Evolutionary conservation across 2,797 vertebrate species (phyloP), one percentile per base, ranked within the genome.

Genomic region (Arnoldichthys spilopterus): DNA sequence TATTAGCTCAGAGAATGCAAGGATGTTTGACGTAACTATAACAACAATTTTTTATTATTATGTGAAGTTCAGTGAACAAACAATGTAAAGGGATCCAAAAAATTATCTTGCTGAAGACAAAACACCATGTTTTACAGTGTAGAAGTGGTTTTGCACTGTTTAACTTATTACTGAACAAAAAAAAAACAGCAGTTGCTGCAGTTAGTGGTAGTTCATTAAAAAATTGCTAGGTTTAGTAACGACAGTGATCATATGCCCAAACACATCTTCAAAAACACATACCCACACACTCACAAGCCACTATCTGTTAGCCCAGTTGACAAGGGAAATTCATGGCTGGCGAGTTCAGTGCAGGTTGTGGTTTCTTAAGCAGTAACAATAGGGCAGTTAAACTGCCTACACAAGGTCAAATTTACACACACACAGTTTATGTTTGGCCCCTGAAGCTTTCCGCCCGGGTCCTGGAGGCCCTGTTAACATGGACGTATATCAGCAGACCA

Each of bases 321-420:
- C 79, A 73, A 47, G 18, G 26, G 32, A 75, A 82, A 85, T 82
- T 85, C 71, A 80, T 78, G 77, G 74, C 49, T 20, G 64, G 74
- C 40, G 34, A 72, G 58, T 67, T 58, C 26, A 59, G 56, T 34
- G 32, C 12, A 53, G 13, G 45, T 72, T 74, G 59, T 54, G 58
- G 76, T 84, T 76, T 83, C 28, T 82, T 83, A 85, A 87, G 87
- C 67, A 86, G 84, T 88, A 94, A 93, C 93, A 94, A 94, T 91
- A 87, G 88, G 84, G 87, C 87, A 80, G 89, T 94, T 92, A 94
- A 94, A 76, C 91, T 93, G 93, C 93, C 92, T 83, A 40, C 68
- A 66, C 79, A n/a, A 84, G 81, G 64, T 77, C 73, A 77, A 88
- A 94, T 93, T 93, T 92, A 93, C 73, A 88, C 28, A 61, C 37